A percentile compares a stretch with the other conserved stretches of the same genome.
phyloP scores from a whole-genome alignment of 2,113 vertebrate genomes.

The Cebidichthys violaceus region DNA sequence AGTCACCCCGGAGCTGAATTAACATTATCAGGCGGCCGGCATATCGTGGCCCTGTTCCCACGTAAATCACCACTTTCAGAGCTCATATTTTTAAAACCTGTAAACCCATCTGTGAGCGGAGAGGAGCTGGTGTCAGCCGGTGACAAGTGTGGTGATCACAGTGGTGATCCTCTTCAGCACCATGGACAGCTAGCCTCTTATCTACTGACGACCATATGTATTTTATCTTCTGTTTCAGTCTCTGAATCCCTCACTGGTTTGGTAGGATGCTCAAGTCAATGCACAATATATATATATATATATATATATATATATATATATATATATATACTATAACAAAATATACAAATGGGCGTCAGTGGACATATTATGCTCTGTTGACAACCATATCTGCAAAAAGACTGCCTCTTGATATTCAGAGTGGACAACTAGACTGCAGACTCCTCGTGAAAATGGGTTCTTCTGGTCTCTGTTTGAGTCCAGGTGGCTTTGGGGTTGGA shows the following conservation, averaged over 20 bases:
- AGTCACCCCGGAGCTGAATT: constrained; percentile 39
- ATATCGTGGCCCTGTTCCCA: constrained; percentile 9
- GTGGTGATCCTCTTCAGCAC: constrained; percentile 70
- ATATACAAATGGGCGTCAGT: background rate
- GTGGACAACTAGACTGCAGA: background rate
- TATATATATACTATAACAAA: too few relatives aligned
- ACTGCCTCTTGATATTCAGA: background rate
- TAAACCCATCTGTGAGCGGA: background rate
- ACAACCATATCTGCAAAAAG: background rate
- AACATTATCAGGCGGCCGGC: constrained; percentile 1
- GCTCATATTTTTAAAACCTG: background rate
- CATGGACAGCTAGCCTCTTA: constrained; percentile 71
- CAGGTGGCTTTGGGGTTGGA: constrained; percentile 29
- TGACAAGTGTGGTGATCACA: background rate
- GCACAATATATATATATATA: too few relatives aligned
- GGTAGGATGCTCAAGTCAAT: too few relatives aligned
- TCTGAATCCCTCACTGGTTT: too few relatives aligned
- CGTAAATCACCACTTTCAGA: constrained; percentile 2
- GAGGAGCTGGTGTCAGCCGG: background rate
- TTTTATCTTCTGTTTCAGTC: background rate
- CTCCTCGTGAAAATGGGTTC: background rate
- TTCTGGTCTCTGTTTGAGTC: background rate
- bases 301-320: too few relatives aligned
- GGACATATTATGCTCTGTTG: background rate
- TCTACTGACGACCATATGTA: background rate